These are phyloP conservation scores for Hemichromis elongatus DNA, from an alignment of 2,113 vertebrate genomes.

Conservation along the genomic window DNA sequence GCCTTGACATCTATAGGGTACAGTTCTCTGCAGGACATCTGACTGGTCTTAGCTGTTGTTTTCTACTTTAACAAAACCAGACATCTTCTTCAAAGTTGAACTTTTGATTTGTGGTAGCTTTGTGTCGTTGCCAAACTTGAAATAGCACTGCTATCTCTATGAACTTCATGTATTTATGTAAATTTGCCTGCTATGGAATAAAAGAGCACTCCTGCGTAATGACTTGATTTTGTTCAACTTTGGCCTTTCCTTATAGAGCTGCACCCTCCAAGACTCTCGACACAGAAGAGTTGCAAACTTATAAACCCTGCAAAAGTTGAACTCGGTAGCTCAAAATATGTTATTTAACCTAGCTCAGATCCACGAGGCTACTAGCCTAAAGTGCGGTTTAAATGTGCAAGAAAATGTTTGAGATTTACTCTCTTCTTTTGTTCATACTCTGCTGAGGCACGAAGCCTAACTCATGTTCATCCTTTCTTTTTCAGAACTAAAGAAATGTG, in stretches of 20 bases:
- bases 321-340: background rate
- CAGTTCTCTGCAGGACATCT: background rate
- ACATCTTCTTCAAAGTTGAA: background rate
- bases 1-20: background rate
- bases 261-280: background rate
- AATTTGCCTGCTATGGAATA: background rate
- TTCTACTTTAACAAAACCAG: background rate
- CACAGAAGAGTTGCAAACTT: background rate
- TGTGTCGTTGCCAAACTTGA: background rate
- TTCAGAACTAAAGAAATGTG: background rate
- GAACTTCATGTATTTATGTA: constrained; percentile 33
- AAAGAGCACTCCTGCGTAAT: background rate
- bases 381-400: background rate
- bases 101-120: background rate
- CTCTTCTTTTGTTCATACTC: background rate
- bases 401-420: background rate
- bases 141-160: constrained; percentile 2
- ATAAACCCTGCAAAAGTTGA: background rate
- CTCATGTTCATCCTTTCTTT: background rate
- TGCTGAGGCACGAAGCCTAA: background rate
- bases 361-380: background rate
- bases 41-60: background rate
- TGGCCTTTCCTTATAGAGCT: background rate
- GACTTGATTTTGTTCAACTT: constrained; percentile 36
- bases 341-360: background rate